Evolutionary conservation across 2,113 vertebrate genomes (phyloP), one percentile per base, ranked within the genome.

Genomic region (Diphyllodes magnificus): DNA sequence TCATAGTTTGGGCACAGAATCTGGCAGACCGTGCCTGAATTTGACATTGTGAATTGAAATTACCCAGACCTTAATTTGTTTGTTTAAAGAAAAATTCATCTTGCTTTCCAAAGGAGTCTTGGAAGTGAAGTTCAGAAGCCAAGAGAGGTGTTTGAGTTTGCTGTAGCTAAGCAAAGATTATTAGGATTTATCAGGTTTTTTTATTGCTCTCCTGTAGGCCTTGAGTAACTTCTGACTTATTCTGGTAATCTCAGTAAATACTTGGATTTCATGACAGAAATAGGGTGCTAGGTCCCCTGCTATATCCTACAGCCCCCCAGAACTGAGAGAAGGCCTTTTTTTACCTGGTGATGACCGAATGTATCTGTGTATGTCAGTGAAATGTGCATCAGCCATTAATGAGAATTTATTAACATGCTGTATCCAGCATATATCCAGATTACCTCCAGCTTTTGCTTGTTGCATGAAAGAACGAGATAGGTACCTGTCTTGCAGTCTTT

Each of bases 1-100:
- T 82, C 84, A 77, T 56, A 61, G 37, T 82, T 73, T 88, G 71
- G 85, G 70, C 85, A 97, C 63, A 50, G 75, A 39, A 80, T 91
- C 78, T 95, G 90, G 75, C 87, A 91, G 71, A 73, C 51, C 19
- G 35, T 93, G 63, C 37, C 60, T 77, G 35, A 45, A 39, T 94
- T 91, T 95, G 81, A 92, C 81, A 69, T 82, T 92, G 86, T 87
- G 76, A 61, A 65, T 23, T 91, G 90, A 44, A 90, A 15, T 54
- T 73, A 85, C 53, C 59, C 59, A 77, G 68, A 73, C 45, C n/a
- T 77, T 89, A 65, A 60, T 49, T 94, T 80, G 40, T 54, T 82
- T 91, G 25, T 78, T 93, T 77, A 37, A 82, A 87, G 53, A 69
- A 95, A 93, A 82, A 54, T 35, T 56, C 27, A 7, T 73, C 24